These are phyloP conservation scores for Varanus komodoensis DNA, from an alignment of 2,113 vertebrate species.

Conservation along the genomic window DNA sequence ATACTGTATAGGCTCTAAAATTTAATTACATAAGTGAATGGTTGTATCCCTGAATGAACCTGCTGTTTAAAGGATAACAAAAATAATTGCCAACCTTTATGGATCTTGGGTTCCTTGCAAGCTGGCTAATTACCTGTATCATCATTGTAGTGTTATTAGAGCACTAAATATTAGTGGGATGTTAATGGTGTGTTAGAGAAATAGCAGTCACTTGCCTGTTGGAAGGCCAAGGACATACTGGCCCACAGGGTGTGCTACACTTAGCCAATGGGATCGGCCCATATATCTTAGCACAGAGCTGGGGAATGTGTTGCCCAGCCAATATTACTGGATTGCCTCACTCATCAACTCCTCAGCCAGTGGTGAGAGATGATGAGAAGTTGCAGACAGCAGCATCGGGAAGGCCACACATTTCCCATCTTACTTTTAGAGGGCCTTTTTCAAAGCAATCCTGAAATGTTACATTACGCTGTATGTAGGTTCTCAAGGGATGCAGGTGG, in stretches of 20 bases:
- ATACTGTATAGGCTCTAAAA: neutral
- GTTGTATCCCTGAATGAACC: constrained; percentile 30
- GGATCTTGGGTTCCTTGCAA: neutral
- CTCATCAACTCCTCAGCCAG: no score
- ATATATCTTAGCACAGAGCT: neutral
- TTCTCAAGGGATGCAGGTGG: no score
- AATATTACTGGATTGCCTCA: no score
- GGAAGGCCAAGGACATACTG: neutral
- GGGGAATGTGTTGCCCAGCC: no score
- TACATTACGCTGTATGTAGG: neutral
- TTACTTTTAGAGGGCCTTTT: constrained; percentile 15
- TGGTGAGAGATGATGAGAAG: no score
- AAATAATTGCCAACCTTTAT: neutral
- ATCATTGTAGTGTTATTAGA: neutral
- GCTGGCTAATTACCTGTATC: neutral
- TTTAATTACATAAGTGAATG: constrained; percentile 47
- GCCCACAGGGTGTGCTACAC: neutral
- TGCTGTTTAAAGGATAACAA: constrained; percentile 31
- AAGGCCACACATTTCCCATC: no score
- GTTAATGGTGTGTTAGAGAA: constrained; percentile 17
- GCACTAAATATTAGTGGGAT: constrained; percentile 1
- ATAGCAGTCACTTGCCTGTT: neutral
- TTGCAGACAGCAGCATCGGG: no score
- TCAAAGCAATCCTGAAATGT: no score
- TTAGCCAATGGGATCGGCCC: neutral